A percentile compares a stretch with the other conserved stretches of the same genome.
Evolutionary conservation across 2,888 invertebrate genomes (phyloP).

Genomic region (Byasa hedistus): DNA sequence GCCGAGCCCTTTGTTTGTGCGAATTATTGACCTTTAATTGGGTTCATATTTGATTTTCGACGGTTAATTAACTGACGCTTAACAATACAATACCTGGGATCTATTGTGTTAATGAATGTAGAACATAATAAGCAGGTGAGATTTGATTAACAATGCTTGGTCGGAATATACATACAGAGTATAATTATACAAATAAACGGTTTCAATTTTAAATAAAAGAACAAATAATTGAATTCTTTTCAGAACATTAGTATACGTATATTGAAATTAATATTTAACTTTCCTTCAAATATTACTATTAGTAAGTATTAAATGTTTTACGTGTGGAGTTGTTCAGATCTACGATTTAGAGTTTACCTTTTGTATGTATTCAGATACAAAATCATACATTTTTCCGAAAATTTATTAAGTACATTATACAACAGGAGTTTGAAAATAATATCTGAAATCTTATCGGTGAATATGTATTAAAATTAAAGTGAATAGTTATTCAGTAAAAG

Average conservation of each 20-base stretch:
- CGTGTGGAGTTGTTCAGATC: no score
- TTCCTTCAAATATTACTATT: no score
- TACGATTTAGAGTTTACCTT: no score
- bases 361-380: no score
- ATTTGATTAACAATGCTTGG: neutral
- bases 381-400: no score
- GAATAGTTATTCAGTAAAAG: no score
- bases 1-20: neutral
- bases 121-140: neutral
- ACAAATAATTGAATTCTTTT: neutral
- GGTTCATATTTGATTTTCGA: slow-evolving; percentile 2
- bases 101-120: neutral
- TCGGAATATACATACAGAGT: neutral
- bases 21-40: slow-evolving; percentile 1
- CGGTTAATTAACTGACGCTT: slow-evolving; percentile 1
- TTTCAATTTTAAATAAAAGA: neutral
- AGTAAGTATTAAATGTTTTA: no score
- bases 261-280: neutral
- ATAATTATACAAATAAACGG: neutral
- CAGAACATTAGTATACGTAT: neutral
- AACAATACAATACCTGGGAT: neutral
- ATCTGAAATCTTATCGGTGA: no score
- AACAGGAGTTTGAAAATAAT: no score
- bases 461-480: no score
- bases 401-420: no score